Evolutionary conservation across 2,113 vertebrate species (phyloP).

Genomic region (Xyrauchen texanus): DNA sequence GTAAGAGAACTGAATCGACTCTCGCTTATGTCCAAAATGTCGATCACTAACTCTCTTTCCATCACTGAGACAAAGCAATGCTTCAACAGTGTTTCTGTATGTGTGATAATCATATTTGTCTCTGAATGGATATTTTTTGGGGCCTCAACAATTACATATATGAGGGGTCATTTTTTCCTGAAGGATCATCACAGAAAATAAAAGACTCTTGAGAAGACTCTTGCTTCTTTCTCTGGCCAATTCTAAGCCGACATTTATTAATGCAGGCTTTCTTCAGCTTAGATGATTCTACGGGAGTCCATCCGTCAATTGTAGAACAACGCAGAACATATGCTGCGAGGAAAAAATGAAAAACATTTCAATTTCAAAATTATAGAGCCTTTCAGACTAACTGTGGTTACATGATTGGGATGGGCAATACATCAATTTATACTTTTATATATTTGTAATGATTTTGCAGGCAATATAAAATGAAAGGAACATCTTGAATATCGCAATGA

Average conservation of each 20-base stretch:
- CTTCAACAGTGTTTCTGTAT: conserved; percentile 9
- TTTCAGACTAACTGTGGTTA: no score
- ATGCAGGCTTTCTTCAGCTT: conserved; percentile 62
- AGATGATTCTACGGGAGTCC: conserved; percentile 57
- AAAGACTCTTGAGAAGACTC: conserved; percentile 44
- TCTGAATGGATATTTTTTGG: background rate
- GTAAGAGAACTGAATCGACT: background rate
- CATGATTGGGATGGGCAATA: no score
- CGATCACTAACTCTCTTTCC: no score
- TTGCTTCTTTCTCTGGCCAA: conserved; percentile 53
- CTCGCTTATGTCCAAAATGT: background rate
- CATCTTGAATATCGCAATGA: no score
- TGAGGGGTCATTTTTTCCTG: conserved; percentile 42
- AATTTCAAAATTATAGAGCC: no score
- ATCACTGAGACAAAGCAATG: background rate
- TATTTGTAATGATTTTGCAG: no score
- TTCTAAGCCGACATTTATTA: conserved; percentile 58
- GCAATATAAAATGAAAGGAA: no score
- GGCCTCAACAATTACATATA: conserved; percentile 41
- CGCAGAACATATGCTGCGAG: conserved; percentile 57
- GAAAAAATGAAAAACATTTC: background rate
- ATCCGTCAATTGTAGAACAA: conserved; percentile 58
- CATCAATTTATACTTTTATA: no score
- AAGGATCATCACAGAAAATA: conserved; percentile 42
- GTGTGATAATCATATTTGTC: background rate